Evolutionary conservation across 2,797 vertebrate genomes (phyloP).

Genomic region (Mormyrops attenuatus): DNA sequence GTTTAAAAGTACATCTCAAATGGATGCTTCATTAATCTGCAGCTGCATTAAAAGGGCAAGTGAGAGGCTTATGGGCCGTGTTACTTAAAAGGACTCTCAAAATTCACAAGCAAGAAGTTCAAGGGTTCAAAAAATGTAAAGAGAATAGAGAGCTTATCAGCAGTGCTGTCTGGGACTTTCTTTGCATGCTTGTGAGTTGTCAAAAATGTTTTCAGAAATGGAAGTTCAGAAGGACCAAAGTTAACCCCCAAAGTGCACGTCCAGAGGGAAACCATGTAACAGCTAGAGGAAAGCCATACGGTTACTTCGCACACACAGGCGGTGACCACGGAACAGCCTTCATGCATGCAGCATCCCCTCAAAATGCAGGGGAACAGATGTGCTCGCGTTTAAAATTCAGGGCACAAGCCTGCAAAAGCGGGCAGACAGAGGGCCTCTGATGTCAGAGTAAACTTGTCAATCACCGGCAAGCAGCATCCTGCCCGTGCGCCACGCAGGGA

Average conservation of each 20-base stretch:
- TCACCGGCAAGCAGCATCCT: not conserved
- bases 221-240: not conserved
- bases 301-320: slow-evolving; percentile 89
- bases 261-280: not conserved
- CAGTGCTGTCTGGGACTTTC: not conserved
- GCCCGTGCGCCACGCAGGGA: not conserved
- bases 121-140: not conserved
- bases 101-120: not conserved
- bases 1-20: slow-evolving; percentile 14
- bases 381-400: not conserved
- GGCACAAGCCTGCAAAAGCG: not conserved
- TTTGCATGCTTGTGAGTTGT: not conserved
- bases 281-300: slow-evolving; percentile 44
- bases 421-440: not conserved
- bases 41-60: not conserved
- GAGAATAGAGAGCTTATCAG: not conserved
- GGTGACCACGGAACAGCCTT: slow-evolving; percentile 91
- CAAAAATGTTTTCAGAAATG: not conserved
- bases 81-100: not conserved
- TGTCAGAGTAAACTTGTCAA: slow-evolving; percentile 4
- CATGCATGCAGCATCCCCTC: slow-evolving; percentile 95
- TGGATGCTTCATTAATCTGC: not conserved
- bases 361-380: slow-evolving; percentile 21
- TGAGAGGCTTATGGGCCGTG: not conserved
- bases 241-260: not conserved